Base-by-base conservation (phyloP, 2,797 vertebrate species). In the Melanotaenia pygmaea region DNA sequence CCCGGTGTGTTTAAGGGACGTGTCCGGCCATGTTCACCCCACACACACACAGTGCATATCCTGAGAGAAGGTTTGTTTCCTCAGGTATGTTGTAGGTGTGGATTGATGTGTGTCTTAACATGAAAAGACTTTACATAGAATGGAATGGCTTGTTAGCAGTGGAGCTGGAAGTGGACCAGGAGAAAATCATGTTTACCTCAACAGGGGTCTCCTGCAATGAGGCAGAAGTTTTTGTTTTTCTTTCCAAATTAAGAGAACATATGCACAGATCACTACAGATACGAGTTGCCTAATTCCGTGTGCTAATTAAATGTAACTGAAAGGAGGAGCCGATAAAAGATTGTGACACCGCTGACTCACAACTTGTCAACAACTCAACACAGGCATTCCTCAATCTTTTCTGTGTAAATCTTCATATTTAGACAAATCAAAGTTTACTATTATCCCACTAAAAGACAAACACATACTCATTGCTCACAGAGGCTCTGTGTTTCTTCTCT, bases 21-120 rank as follows among this genome's bases (percentile, higher is more conserved):
- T 95, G 95, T 95, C 93, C 92, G 84, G 94, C 94, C 95, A 94
- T 91, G 95, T 95, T 95, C 86, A 72, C 85, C 82, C 71, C 87
- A 86, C 88, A 89, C 88, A 89, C 88, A 87, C 87, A 90, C 90
- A 87, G 80, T 63, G 81, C 92, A 89, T 90, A 94, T 93, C 90
- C 91, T 85, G 84, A 88, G 89, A 89, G 86, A 91, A 82, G 93
- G 92, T 94, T 95, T 94, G 93, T 93, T 94, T 95, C 91, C 93
- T 94, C 90, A 94, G 95, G 95, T 95, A 95, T 95, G 95, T 90
- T 89, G 93, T 94, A 95, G 94, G 95, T 94, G 94, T 94, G 94
- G 92, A 94, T 94, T 94, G 92, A 94, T 93, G 93, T 94, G 92
- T 94, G 94, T 93, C 93, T 94, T 94, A 94, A 95, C 93, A 94